These are phyloP conservation scores for Spinus pinus DNA, from an alignment of 2,797 vertebrate species.

Conservation along the genomic window DNA sequence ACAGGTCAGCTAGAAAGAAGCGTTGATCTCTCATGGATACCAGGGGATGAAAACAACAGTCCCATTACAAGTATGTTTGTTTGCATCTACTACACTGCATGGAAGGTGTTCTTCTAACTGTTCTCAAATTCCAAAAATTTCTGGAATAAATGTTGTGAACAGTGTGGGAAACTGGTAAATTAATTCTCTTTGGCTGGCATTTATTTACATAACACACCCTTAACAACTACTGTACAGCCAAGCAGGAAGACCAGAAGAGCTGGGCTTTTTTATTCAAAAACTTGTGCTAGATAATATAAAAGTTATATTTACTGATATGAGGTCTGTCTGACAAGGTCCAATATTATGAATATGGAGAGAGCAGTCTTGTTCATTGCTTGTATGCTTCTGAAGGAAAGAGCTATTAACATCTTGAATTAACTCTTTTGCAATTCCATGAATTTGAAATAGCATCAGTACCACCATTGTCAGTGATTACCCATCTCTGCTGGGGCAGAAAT, in stretches of 20 bases:
- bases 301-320: background rate
- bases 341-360: background rate
- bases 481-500: background rate
- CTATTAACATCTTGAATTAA: background rate
- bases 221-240: background rate
- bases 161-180: background rate
- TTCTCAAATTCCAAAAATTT: background rate
- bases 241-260: background rate
- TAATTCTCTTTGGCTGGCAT: background rate
- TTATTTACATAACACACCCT: background rate
- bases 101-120: background rate
- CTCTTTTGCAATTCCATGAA: background rate
- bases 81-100: background rate
- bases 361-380: background rate
- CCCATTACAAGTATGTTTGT: conserved; percentile 87
- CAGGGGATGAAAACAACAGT: conserved; percentile 93
- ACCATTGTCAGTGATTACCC: background rate
- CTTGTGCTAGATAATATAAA: background rate
- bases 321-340: background rate
- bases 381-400: background rate
- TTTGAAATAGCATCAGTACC: background rate
- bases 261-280: background rate
- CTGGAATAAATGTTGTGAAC: background rate
- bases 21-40: conserved; percentile 90
- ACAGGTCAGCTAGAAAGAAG: conserved; percentile 88